These are phyloP conservation scores for Drepana falcataria DNA, from an alignment of 2,888 invertebrate species.

Conservation along the genomic window DNA sequence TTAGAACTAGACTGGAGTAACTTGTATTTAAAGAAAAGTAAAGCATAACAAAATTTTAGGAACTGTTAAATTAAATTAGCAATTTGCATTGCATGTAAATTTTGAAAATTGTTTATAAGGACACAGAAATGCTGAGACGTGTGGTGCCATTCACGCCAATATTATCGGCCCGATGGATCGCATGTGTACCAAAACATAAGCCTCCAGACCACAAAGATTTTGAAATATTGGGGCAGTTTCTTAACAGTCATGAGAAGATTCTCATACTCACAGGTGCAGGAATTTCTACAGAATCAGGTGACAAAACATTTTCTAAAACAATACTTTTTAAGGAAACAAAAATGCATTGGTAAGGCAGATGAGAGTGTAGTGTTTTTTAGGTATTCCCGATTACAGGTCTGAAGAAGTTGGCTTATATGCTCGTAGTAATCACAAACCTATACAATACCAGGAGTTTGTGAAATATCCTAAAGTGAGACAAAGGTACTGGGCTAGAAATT, in stretches of 20 bases:
- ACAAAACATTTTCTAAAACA: slow-evolving; percentile 8
- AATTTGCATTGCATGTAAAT: not conserved
- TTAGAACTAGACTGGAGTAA: no score
- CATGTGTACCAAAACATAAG: slow-evolving; percentile 85
- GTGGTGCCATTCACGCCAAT: slow-evolving; percentile 14
- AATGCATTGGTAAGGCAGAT: no score
- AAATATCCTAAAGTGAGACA: slow-evolving; percentile 82
- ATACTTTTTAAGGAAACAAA: no score
- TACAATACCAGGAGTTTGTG: slow-evolving; percentile 91
- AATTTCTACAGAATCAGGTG: slow-evolving; percentile 96
- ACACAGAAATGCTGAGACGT: slow-evolving; percentile 28
- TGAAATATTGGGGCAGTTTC: slow-evolving; percentile 77
- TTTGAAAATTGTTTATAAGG: no score
- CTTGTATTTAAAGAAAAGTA: no score
- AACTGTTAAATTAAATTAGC: no score
- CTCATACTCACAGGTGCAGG: slow-evolving; percentile 95
- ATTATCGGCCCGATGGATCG: slow-evolving; percentile 32
- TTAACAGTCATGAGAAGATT: slow-evolving; percentile 75
- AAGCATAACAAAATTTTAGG: no score
- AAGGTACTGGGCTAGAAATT: slow-evolving; percentile 98
- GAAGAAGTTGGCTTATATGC: slow-evolving; percentile 95
- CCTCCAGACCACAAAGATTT: slow-evolving; percentile 81
- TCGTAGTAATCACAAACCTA: slow-evolving; percentile 88
- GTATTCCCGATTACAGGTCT: slow-evolving; percentile 96
- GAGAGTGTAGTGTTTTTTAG: slow-evolving; percentile 73